Conservation (phyloP, 2,113 vertebrate genomes). For the Neogale vison region DNA sequence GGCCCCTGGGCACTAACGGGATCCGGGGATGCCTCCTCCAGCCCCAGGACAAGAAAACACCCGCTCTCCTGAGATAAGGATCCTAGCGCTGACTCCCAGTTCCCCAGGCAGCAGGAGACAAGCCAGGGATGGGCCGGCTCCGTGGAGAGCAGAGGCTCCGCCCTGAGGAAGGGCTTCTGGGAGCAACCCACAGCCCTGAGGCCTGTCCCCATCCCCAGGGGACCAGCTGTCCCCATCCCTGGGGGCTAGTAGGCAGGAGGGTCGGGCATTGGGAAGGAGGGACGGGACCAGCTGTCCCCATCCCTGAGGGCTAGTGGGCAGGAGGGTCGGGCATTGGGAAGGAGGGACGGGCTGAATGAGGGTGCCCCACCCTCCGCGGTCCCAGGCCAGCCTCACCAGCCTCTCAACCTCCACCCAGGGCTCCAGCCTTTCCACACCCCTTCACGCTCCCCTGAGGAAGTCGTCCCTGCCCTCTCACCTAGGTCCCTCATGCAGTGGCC, state of each 20-base stretch:
- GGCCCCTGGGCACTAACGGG: slow-evolving; percentile 58
- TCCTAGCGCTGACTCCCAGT: slow-evolving; percentile 50
- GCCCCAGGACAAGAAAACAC: slow-evolving; percentile 40
- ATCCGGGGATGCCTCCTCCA: not conserved
- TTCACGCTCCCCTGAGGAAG: not conserved
- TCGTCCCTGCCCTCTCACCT: not conserved
- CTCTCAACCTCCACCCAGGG: slow-evolving; percentile 18
- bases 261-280: not conserved
- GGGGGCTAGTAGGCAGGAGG: not conserved
- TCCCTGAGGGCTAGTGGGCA: not conserved
- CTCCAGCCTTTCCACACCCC: not conserved
- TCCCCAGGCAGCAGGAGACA: not conserved
- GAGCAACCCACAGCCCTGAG: not conserved
- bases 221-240: not conserved
- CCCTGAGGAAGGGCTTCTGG: not conserved
- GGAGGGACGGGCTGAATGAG: not conserved
- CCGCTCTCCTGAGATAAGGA: slow-evolving; percentile 70
- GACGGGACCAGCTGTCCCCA: no score
- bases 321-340: not conserved
- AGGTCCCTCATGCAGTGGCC: not conserved
- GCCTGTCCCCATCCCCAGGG: not conserved
- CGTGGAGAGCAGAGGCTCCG: not conserved
- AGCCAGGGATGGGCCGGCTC: not conserved
- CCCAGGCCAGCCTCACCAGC: not conserved
- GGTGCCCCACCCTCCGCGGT: not conserved